Evolutionary conservation across 2,888 invertebrate species (phyloP), one percentile per base, ranked within the genome.

Genomic region (Euzophera pinguis): DNA sequence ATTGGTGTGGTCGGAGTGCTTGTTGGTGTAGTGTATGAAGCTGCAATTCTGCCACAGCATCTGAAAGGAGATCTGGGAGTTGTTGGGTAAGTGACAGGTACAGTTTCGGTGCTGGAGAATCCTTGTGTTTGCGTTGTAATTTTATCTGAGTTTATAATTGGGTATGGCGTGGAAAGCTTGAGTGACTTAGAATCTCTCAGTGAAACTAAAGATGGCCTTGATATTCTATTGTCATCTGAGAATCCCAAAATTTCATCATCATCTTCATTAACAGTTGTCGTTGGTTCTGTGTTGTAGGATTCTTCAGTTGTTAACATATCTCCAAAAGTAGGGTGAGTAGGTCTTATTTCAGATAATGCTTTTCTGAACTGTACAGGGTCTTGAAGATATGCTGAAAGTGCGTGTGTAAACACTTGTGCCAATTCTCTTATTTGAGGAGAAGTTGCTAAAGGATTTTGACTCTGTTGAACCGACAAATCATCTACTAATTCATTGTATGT

Each of bases 331-430:
- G 95, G 95, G 64, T 95, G 95, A 0, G 95, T 96, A 0, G 96
- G 96, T 67, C 96, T 90, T 1, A 95, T 94, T 60, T 95, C 94
- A 6, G 94, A 93, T 14, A 97, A 77, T 14, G 94, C 94, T 69
- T 93, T 94, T 61, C 94, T 93, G 65, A 96, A 96, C 50, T 93
- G 93, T n/a, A 94, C 93, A 0, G 96, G 96, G 76, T 96, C 94
- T 77, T 96, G 94, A 3, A 97, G 85, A 63, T 96, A 97, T 0
- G 95, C 95, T 0, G 95, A 94, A 12, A 97, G 79, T 0, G 96
- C 96, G 68, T 95, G 93, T 0, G 96, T 96, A 66, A 97, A 97
- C 3, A 96, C 95, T 79, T 95, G 94, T 0, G 96, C 96, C 3
- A 96, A 78, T 77, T 96, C 95, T 50, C 96, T 91, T 0, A 96